Conservation (phyloP, 2,888 invertebrate species). For the Erpobdella octoculata region DNA sequence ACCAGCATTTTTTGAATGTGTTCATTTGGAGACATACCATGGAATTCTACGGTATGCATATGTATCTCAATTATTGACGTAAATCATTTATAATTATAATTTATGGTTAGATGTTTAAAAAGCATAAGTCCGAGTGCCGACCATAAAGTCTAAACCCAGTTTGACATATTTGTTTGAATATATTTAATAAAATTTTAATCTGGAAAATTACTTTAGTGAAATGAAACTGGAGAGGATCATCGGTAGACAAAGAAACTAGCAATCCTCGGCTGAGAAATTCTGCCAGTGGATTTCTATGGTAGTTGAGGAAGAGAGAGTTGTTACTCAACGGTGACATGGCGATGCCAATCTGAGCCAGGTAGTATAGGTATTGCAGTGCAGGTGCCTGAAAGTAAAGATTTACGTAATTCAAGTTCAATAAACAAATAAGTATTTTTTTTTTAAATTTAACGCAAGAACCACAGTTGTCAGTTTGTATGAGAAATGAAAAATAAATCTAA, state of each 20-base stretch:
- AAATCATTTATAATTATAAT: too few species aligned
- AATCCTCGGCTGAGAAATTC: slow-evolving; percentile 85
- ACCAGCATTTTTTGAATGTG: too few species aligned
- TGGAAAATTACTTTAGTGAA: slow-evolving; percentile 75
- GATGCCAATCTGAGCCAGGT: slow-evolving; percentile 91
- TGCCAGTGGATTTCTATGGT: slow-evolving; percentile 93
- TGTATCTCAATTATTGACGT: too few species aligned
- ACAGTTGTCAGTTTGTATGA: not conserved
- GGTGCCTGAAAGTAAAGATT: slow-evolving; percentile 64
- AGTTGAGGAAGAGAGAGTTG: slow-evolving; percentile 95
- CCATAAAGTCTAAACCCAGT: too few species aligned
- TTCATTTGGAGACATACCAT: too few species aligned
- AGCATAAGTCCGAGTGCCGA: too few species aligned
- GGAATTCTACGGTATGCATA: too few species aligned
- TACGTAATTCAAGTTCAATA: not conserved
- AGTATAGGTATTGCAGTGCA: slow-evolving; percentile 94
- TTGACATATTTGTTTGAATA: too few species aligned
- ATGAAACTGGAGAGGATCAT: slow-evolving; percentile 97
- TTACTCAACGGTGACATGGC: slow-evolving; percentile 98
- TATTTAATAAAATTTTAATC: too few species aligned
- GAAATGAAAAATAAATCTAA: not conserved
- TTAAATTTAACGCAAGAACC: not conserved
- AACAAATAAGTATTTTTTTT: too few species aligned
- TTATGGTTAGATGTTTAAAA: too few species aligned
- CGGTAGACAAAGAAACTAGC: slow-evolving; percentile 86